These are phyloP conservation scores for Pogona vitticeps DNA, from an alignment of 2,113 vertebrate genomes.

Conservation along the genomic window DNA sequence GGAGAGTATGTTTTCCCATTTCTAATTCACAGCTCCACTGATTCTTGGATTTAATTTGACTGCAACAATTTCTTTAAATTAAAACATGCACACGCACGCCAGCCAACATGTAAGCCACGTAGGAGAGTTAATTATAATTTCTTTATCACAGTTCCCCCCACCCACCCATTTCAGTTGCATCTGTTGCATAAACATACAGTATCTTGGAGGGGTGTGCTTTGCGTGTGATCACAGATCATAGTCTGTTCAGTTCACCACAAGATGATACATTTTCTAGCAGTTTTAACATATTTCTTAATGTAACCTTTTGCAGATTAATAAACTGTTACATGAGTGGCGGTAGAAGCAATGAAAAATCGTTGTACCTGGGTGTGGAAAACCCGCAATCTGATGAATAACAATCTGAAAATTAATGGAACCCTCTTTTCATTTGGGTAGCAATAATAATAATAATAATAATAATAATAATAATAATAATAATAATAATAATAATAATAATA, in stretches of 20 bases:
- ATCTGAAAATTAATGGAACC: constrained; percentile 7
- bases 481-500: too few species aligned
- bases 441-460: too few species aligned
- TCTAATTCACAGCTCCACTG: not conserved
- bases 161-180: not conserved
- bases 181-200: not conserved
- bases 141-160: not conserved
- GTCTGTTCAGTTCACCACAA: constrained; percentile 6
- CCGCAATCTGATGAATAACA: constrained; percentile 5
- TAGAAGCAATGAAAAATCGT: constrained; percentile 32
- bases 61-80: not conserved
- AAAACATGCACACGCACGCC: not conserved
- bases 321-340: constrained; percentile 40
- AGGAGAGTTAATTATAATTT: too few species aligned
- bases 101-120: not conserved
- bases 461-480: too few species aligned
- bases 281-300: constrained; percentile 44
- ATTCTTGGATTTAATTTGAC: not conserved
- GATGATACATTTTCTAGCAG: not conserved
- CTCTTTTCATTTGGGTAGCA: not conserved
- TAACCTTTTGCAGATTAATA: constrained; percentile 50
- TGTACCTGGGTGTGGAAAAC: constrained; percentile 37
- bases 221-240: constrained; percentile 2
- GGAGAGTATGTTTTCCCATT: not conserved
- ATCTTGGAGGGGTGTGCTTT: not conserved